phyloP scores from a whole-genome alignment of 2,888 invertebrate genomes.

The Synergus umbraculus region DNA sequence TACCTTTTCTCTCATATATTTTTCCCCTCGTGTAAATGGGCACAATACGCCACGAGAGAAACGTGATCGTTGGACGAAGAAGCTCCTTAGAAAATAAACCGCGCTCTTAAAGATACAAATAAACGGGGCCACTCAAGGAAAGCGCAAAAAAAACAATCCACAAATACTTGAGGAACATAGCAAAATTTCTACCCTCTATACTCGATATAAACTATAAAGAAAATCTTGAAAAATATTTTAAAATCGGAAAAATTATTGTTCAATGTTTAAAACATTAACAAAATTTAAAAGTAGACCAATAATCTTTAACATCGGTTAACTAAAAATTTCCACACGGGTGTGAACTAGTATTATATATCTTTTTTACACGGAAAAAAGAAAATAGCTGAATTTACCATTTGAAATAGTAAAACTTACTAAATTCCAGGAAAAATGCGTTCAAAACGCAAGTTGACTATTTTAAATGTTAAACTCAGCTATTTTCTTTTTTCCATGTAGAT shows the following conservation, averaged over 20 bases:
- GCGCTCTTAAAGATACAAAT: conserved; percentile 58
- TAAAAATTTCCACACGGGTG: too few relatives aligned
- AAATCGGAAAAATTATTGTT: neutral
- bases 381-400: too few relatives aligned
- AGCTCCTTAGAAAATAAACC: conserved; percentile 57
- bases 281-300: too few relatives aligned
- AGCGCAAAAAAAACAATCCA: conserved; percentile 48
- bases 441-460: too few relatives aligned
- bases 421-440: too few relatives aligned
- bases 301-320: too few relatives aligned
- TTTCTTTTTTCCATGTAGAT: too few relatives aligned
- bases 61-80: conserved; percentile 52
- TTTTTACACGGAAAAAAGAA: too few relatives aligned
- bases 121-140: conserved; percentile 52
- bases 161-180: conserved; percentile 44
- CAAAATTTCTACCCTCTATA: neutral
- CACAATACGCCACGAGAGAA: conserved; percentile 48
- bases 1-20: neutral
- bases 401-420: too few relatives aligned
- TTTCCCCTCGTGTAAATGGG: conserved; percentile 43
- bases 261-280: neutral
- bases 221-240: neutral
- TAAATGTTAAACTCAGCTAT: too few relatives aligned
- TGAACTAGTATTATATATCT: too few relatives aligned
- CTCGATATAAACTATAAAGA: neutral